Evolutionary conservation across 1,140 invertebrate species (phyloP).

Genomic region (Hetaerina americana): DNA sequence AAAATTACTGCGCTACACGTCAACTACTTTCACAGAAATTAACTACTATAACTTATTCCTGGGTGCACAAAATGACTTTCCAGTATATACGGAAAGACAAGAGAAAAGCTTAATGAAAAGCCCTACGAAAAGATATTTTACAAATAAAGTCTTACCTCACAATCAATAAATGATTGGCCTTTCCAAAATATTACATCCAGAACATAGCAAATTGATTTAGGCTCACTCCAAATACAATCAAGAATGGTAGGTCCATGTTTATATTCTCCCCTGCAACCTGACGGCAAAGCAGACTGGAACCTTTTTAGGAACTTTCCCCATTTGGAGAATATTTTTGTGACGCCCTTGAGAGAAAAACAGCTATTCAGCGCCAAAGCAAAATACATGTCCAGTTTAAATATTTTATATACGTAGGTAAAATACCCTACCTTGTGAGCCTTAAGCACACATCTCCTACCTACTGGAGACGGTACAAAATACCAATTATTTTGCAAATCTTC

Average conservation of each 20-base stretch:
- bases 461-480: slow-evolving; percentile 70
- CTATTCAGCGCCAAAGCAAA: slow-evolving; percentile 9
- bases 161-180: slow-evolving; percentile 54
- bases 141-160: slow-evolving; percentile 40
- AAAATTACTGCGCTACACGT: too few species aligned
- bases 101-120: too few species aligned
- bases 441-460: slow-evolving; percentile 62
- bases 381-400: slow-evolving; percentile 14
- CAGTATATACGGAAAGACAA: too few species aligned
- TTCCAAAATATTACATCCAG: slow-evolving; percentile 77
- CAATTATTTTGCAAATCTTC: slow-evolving; percentile 62
- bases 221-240: slow-evolving; percentile 63
- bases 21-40: too few species aligned
- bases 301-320: slow-evolving; percentile 42
- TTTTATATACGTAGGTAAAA: slow-evolving; percentile 7
- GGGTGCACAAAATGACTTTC: too few species aligned
- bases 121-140: not conserved
- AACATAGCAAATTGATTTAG: slow-evolving; percentile 52
- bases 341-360: slow-evolving; percentile 39
- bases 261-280: slow-evolving; percentile 38
- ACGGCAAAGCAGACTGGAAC: slow-evolving; percentile 59
- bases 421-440: slow-evolving; percentile 52
- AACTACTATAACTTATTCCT: too few species aligned
- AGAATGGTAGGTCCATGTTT: slow-evolving; percentile 43
- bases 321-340: slow-evolving; percentile 57